Conservation (phyloP, 53 echinoderm and acorn worm species). For the Paracentrotus lividus region DNA sequence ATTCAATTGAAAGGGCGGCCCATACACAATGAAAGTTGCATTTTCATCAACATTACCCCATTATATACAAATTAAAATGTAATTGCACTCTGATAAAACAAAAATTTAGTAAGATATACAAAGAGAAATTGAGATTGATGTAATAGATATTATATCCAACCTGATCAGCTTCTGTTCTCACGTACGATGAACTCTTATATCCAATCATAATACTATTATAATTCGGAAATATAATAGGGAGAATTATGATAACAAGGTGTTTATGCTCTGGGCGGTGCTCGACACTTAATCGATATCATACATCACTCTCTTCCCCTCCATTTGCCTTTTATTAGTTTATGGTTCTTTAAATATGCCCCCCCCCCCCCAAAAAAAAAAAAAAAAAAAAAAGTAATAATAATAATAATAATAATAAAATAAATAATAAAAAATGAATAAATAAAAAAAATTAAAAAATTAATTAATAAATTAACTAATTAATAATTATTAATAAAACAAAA, state of each 20-base stretch:
- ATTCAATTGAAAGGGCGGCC: too few relatives aligned
- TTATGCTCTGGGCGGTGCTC: not conserved
- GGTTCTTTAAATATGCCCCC: too few relatives aligned
- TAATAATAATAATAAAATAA: too few relatives aligned
- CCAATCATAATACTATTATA: not conserved
- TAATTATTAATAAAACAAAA: too few relatives aligned
- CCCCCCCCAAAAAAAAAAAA: too few relatives aligned
- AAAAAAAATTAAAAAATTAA: too few relatives aligned
- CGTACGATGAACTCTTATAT: not conserved
- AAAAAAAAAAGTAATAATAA: too few relatives aligned
- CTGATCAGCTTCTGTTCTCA: not conserved
- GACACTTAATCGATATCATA: conserved; percentile 8
- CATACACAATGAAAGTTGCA: too few relatives aligned
- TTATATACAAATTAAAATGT: not conserved
- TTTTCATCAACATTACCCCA: too few relatives aligned
- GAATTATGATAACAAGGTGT: not conserved
- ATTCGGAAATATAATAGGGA: not conserved
- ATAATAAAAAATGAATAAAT: too few relatives aligned
- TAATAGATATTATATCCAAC: not conserved
- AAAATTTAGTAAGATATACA: not conserved
- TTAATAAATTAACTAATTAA: too few relatives aligned
- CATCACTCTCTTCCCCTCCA: conserved; percentile 6
- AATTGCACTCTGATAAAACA: not conserved
- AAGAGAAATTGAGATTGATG: not conserved
- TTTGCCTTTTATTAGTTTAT: not conserved